These are phyloP conservation scores for Ranitomeya variabilis DNA, from an alignment of 2,113 vertebrate genomes.

Conservation along the genomic window DNA sequence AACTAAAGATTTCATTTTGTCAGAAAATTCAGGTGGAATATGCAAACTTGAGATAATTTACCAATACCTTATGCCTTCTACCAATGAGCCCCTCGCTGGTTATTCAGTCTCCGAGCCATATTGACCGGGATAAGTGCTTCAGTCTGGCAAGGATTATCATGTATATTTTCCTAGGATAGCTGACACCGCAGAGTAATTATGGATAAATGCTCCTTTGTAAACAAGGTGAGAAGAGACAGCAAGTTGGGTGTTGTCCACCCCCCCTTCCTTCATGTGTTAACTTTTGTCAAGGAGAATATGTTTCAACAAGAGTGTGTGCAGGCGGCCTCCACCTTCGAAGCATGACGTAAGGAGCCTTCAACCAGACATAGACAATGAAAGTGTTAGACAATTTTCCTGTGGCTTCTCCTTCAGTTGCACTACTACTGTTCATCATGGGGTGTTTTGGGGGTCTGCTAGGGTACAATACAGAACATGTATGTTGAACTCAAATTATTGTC, in stretches of 20 bases:
- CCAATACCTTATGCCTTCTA: neutral
- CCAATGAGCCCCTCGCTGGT: neutral
- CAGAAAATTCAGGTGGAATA: neutral
- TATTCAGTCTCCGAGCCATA: neutral
- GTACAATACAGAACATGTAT: no score
- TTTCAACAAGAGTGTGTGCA: neutral
- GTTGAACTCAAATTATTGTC: neutral
- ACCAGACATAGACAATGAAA: neutral
- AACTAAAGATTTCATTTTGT: neutral
- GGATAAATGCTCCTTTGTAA: conserved; percentile 30
- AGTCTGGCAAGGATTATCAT: conserved; percentile 15
- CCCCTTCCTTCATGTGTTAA: neutral
- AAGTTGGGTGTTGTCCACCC: neutral
- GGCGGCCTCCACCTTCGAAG: neutral
- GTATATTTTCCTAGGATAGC: conserved; percentile 24
- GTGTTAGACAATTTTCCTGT: neutral
- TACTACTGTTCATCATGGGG: no score
- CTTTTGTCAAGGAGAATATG: conserved; percentile 15
- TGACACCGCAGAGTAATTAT: conserved; percentile 24
- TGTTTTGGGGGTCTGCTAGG: no score
- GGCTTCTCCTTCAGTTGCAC: no score
- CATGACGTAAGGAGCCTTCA: neutral
- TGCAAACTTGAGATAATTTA: no score
- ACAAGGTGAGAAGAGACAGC: conserved; percentile 6
- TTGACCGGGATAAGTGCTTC: neutral